phyloP scores from a whole-genome alignment of 2,888 invertebrate species.

The Esperia sulphurella region DNA sequence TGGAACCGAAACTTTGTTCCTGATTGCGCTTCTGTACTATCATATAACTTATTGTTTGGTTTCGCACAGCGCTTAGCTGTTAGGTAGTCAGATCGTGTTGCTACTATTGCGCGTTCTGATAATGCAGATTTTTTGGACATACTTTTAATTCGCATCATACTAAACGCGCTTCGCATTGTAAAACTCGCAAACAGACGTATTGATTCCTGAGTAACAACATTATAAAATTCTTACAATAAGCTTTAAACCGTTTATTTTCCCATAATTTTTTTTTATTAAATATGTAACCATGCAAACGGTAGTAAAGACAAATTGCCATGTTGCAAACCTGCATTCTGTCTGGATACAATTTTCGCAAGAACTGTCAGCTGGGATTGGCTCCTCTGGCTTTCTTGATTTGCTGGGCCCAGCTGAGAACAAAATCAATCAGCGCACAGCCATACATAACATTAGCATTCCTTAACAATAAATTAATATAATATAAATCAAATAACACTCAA shows the following conservation, averaged over 20 bases:
- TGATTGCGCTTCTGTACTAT: background rate
- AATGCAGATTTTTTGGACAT: background rate
- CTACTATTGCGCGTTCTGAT: background rate
- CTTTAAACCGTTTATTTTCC: background rate
- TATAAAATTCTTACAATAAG: background rate
- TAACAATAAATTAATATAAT: slow-evolving; percentile 8
- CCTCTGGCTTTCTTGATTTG: slow-evolving; percentile 49
- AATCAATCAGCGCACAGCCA: slow-evolving; percentile 66
- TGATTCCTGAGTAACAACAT: background rate
- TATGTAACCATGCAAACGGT: slow-evolving; percentile 32
- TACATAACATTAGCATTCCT: slow-evolving; percentile 36
- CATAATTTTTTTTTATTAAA: background rate
- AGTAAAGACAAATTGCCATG: slow-evolving; percentile 37
- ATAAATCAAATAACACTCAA: background rate
- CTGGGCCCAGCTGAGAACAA: slow-evolving; percentile 67
- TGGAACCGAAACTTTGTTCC: too few species aligned
- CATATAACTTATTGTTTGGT: background rate
- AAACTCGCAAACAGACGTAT: slow-evolving; percentile 6
- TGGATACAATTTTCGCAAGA: slow-evolving; percentile 54
- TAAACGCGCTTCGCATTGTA: slow-evolving; percentile 7
- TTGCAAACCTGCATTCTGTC: slow-evolving; percentile 57
- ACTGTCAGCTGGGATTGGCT: slow-evolving; percentile 31
- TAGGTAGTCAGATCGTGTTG: background rate
- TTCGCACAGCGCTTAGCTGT: slow-evolving; percentile 7
- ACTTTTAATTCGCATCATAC: slow-evolving; percentile 7